Percentiles rank a stretch among this genome's conserved stretches.
phyloP scores from a whole-genome alignment of 2,888 invertebrate genomes.

The Melieria picta region DNA sequence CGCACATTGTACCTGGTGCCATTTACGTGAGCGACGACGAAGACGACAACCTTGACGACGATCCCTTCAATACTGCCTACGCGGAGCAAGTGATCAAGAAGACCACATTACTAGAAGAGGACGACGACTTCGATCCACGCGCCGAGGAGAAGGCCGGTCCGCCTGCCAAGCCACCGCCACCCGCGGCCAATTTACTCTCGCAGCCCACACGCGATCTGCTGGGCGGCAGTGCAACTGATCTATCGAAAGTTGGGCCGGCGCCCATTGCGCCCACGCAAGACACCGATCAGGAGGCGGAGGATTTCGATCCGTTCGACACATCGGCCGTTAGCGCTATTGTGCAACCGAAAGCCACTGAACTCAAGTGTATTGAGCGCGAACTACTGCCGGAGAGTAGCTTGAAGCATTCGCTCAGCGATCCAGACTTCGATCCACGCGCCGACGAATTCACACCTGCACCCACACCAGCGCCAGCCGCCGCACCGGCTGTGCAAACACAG shows the following conservation, averaged over 20 bases:
- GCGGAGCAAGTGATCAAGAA: constrained; percentile 77
- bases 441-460: constrained; percentile 62
- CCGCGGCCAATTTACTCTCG: constrained; percentile 43
- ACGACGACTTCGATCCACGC: constrained; percentile 72
- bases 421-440: constrained; percentile 84
- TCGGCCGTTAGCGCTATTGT: constrained; percentile 77
- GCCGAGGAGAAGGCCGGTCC: constrained; percentile 69
- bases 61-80: constrained; percentile 88
- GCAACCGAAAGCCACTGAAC: constrained; percentile 80
- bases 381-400: constrained; percentile 71
- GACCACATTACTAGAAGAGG: constrained; percentile 62
- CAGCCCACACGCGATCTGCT: constrained; percentile 72
- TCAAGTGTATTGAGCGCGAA: constrained; percentile 82
- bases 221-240: constrained; percentile 80
- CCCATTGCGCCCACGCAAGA: constrained; percentile 74
- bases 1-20: constrained; percentile 59
- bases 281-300: constrained; percentile 66
- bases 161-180: constrained; percentile 44
- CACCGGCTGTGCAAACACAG: constrained; percentile 41
- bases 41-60: constrained; percentile 70
- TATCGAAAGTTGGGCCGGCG: constrained; percentile 74
- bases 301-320: constrained; percentile 88
- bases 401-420: constrained; percentile 73
- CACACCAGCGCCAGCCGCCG: constrained; percentile 23
- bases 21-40: constrained; percentile 65